These are phyloP conservation scores for Eospalax fontanierii DNA, from an alignment of 2,797 vertebrate species.

Conservation along the genomic window DNA sequence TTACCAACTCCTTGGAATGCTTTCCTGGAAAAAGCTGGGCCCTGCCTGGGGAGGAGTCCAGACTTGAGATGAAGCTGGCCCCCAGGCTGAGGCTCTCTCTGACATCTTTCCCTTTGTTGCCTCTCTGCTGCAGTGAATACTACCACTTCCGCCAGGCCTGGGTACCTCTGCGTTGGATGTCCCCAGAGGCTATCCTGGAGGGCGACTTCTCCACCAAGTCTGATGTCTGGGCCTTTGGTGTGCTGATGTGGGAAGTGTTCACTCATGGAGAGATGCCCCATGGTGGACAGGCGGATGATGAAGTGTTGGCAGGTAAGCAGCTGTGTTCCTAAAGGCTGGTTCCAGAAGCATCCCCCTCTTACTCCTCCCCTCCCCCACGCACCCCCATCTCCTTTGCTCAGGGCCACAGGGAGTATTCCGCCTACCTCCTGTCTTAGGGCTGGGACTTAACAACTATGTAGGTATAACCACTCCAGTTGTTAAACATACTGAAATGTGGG, in stretches of 20 bases:
- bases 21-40: background rate
- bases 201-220: conserved; percentile 98
- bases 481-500: background rate
- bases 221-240: conserved; percentile 97
- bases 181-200: conserved; percentile 95
- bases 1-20: background rate
- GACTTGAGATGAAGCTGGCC: background rate
- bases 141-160: conserved; percentile 97
- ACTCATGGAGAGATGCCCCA: conserved; percentile 96
- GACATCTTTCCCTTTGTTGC: background rate
- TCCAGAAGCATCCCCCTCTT: background rate
- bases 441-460: background rate
- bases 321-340: background rate
- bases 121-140: conserved; percentile 93
- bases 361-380: no score
- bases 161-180: conserved; percentile 98
- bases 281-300: conserved; percentile 93
- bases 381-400: background rate
- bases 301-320: conserved; percentile 95
- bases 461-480: background rate
- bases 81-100: background rate
- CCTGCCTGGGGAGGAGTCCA: background rate
- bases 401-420: no score
- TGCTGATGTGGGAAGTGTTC: conserved; percentile 99
- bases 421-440: background rate